Evolutionary conservation across 2,888 invertebrate genomes (phyloP).

Genomic region (Conchocele bisecta): DNA sequence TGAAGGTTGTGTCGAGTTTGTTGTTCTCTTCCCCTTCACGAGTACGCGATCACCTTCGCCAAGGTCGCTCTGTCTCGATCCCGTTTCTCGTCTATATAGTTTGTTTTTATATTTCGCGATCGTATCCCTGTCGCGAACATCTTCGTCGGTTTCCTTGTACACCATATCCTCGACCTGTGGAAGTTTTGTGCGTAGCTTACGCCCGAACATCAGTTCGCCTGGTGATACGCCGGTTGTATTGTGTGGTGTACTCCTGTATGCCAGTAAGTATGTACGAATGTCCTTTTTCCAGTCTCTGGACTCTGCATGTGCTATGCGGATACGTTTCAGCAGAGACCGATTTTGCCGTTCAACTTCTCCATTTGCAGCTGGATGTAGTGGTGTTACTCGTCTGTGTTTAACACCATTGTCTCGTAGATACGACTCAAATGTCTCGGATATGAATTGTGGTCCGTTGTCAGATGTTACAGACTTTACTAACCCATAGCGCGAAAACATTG

Average conservation of each 20-base stretch:
- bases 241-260: slow-evolving; percentile 51
- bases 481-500: slow-evolving; percentile 14
- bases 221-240: slow-evolving; percentile 45
- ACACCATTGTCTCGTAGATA: slow-evolving; percentile 29
- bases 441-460: slow-evolving; percentile 46
- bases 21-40: background rate
- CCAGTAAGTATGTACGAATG: slow-evolving; percentile 30
- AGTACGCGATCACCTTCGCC: slow-evolving; percentile 28
- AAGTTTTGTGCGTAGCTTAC: slow-evolving; percentile 48
- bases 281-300: slow-evolving; percentile 32
- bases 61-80: slow-evolving; percentile 9
- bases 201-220: slow-evolving; percentile 38
- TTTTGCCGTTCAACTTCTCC: slow-evolving; percentile 56
- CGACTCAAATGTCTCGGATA: slow-evolving; percentile 13
- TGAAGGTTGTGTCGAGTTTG: too few relatives aligned
- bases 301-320: slow-evolving; percentile 42
- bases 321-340: slow-evolving; percentile 42
- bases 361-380: slow-evolving; percentile 50
- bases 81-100: slow-evolving; percentile 17
- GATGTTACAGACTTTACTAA: slow-evolving; percentile 21
- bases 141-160: background rate
- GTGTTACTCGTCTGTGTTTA: slow-evolving; percentile 27
- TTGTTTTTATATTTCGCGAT: slow-evolving; percentile 22
- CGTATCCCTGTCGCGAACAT: slow-evolving; percentile 14
- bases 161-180: slow-evolving; percentile 20